phyloP scores from a whole-genome alignment of 2,113 vertebrate species.

The Hippocampus mohnikei region DNA sequence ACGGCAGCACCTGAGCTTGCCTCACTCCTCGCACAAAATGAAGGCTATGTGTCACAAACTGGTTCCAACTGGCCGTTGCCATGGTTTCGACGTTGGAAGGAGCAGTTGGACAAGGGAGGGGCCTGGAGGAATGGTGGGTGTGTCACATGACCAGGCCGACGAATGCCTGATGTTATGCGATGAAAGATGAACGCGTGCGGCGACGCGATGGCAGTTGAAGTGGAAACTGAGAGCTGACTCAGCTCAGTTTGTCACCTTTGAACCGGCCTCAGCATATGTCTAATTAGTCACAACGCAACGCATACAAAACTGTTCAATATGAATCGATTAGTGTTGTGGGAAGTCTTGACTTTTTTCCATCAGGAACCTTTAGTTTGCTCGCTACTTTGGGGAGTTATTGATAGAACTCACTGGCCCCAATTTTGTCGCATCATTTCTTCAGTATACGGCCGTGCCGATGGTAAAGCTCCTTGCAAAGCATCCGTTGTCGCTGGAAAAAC shows the following conservation, averaged over 20 bases:
- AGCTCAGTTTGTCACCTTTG: slow-evolving; percentile 49
- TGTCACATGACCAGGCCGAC: slow-evolving; percentile 79
- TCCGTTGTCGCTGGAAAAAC: slow-evolving; percentile 13
- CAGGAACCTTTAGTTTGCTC: background rate
- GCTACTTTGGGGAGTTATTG: background rate
- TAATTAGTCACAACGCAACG: slow-evolving; percentile 8
- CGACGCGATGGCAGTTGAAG: slow-evolving; percentile 67
- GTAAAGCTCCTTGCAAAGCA: slow-evolving; percentile 1
- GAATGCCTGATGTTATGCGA: slow-evolving; percentile 83
- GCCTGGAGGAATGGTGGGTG: slow-evolving; percentile 54
- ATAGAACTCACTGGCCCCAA: background rate
- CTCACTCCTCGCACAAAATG: slow-evolving; percentile 83
- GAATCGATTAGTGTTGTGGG: background rate
- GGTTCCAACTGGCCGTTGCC: slow-evolving; percentile 85
- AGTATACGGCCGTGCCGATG: background rate
- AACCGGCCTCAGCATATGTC: slow-evolving; percentile 18
- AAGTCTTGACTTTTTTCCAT: background rate
- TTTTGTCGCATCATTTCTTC: background rate
- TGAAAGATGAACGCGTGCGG: slow-evolving; percentile 65
- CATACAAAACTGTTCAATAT: slow-evolving; percentile 4
- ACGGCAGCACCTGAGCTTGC: slow-evolving; percentile 80
- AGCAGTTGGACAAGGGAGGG: slow-evolving; percentile 74
- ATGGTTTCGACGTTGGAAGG: slow-evolving; percentile 83
- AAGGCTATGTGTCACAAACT: slow-evolving; percentile 84
- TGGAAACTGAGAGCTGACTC: slow-evolving; percentile 33